Conservation (phyloP, 2,888 invertebrate genomes). For the Athalia rosae region DNA sequence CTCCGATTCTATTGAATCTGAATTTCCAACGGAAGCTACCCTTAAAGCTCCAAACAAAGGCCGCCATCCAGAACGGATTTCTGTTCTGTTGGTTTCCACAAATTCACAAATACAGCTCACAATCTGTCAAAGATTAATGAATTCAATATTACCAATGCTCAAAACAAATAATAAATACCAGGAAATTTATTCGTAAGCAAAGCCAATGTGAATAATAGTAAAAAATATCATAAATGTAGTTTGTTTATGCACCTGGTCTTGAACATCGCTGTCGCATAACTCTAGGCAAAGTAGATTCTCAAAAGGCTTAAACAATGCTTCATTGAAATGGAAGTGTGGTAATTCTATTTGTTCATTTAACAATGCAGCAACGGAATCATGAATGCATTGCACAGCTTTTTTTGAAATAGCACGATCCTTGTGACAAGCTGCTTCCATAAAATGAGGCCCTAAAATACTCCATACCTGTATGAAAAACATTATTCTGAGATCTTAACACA, state of each 20-base stretch:
- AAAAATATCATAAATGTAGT: constrained; percentile 19
- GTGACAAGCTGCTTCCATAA: constrained; percentile 97
- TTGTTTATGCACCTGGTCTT: constrained; percentile 75
- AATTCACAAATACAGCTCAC: constrained; percentile 97
- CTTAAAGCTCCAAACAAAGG: constrained; percentile 95
- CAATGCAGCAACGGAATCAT: constrained; percentile 91
- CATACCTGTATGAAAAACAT: constrained; percentile 76
- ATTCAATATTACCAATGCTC: constrained; percentile 13
- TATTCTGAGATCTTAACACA: not conserved
- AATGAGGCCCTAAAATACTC: constrained; percentile 94
- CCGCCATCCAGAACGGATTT: constrained; percentile 97
- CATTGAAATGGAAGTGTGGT: constrained; percentile 96
- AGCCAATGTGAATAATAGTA: not conserved
- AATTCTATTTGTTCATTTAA: constrained; percentile 91
- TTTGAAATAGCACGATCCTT: constrained; percentile 92
- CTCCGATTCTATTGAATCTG: constrained; percentile 81
- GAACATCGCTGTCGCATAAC: constrained; percentile 94
- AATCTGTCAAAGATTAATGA: constrained; percentile 78
- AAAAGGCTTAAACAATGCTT: constrained; percentile 94
- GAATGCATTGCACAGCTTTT: constrained; percentile 93
- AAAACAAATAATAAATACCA: not conserved
- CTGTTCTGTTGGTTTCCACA: constrained; percentile 94
- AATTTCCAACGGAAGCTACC: constrained; percentile 82
- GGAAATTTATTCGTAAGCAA: too few species aligned
- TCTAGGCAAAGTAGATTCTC: constrained; percentile 96